Base-by-base conservation (phyloP, 2,113 vertebrate species). In the Sinocyclocheilus maitianheensis region DNA sequence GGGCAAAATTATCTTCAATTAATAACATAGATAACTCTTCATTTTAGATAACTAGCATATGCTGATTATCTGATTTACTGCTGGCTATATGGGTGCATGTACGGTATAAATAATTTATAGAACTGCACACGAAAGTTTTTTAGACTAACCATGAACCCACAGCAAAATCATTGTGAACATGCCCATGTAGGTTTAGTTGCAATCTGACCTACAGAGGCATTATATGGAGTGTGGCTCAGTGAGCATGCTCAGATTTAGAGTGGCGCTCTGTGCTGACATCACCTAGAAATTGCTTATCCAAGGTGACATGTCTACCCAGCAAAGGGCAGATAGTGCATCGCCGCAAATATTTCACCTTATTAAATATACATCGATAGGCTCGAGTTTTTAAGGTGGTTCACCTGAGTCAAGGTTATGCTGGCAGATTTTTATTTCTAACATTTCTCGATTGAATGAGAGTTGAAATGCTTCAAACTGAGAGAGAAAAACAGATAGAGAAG, bases 291-390 rank as follows among this genome's bases (percentile, higher is more conserved):
- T 55, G 81, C 86, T 62, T 48, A 75, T 76, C 79, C 89, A 88
- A 91, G 90, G 91, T 91, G 91, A 92, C 91, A 91, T 48, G 87
- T 85, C 78, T 22, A 86, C 86, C 85, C 6, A 86, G 76, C 79
- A 92, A 93, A 94, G 92, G 92, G 90, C 92, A 91, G 20, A 76
- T 74, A 91, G 81, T 89, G 90, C 90, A 88, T 89, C 79, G 76
- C 91, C 84, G 90, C 89, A 90, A 91, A 92, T 91, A 89, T 89
- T 91, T 93, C 88, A 86, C 90, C 91, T 91, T 90, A 93, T 95
- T 94, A 94, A 95, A 94, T 90, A 94, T 94, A 90, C 92, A 93
- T 95, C 90, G 87, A 86, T 85, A 90, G 88, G 88, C 90, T 86
- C 85, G 26, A 77, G 34, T 87, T 90, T 90, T 89, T 88, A 89